Conservation (phyloP, 2,888 invertebrate genomes). For the Hirtodrosophila duncani region DNA sequence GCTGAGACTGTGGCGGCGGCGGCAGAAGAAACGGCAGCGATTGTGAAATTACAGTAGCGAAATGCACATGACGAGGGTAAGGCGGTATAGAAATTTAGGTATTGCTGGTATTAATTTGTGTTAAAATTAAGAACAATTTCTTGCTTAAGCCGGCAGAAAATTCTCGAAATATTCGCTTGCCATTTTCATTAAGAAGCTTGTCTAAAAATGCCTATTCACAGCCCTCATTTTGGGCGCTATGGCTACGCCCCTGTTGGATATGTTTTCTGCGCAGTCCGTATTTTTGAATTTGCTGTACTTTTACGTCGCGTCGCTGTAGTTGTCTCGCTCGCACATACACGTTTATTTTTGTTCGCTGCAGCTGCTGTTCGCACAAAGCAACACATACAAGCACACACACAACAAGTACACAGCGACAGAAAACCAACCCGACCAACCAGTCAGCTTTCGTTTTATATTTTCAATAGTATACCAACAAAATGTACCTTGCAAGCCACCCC, state of each 20-base stretch:
- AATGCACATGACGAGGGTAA: not conserved
- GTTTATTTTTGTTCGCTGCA: constrained; percentile 66
- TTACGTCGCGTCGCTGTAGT: constrained; percentile 65
- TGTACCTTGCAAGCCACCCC: constrained; percentile 10
- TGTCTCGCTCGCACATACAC: constrained; percentile 62
- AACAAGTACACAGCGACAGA: constrained; percentile 1
- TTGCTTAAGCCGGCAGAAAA: no score
- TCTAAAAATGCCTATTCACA: not conserved
- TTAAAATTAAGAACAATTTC: no score
- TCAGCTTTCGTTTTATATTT: constrained; percentile 64
- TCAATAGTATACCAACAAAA: constrained; percentile 47
- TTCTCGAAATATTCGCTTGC: no score
- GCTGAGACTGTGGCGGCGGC: constrained; percentile 15
- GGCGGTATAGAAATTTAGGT: not conserved
- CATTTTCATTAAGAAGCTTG: not conserved
- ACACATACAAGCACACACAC: not conserved
- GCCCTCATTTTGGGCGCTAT: constrained; percentile 36
- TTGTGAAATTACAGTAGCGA: constrained; percentile 62
- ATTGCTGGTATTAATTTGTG: not conserved
- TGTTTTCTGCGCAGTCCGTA: constrained; percentile 56
- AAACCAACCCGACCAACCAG: constrained; percentile 47
- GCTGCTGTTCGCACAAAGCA: constrained; percentile 42
- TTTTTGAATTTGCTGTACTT: constrained; percentile 74
- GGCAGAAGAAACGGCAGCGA: constrained; percentile 29
- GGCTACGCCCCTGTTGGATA: constrained; percentile 28